A percentile compares a stretch with the other conserved stretches of the same genome.
Conservation (phyloP, 1,140 invertebrate species). For the Stratiolaelaps scimitus region DNA sequence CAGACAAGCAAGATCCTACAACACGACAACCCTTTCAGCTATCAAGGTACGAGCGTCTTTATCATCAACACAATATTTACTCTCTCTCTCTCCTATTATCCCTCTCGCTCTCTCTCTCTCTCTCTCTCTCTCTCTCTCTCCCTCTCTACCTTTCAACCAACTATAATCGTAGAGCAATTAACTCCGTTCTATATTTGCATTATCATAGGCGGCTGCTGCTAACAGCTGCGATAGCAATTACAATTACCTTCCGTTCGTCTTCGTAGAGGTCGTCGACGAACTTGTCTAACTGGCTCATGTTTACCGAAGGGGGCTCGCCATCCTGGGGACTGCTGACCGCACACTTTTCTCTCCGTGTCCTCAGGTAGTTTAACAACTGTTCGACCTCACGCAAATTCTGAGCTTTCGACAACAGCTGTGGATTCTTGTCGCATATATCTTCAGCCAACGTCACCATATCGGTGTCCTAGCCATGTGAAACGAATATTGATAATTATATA, state of each 20-base stretch:
- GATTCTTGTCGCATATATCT: constrained; percentile 16
- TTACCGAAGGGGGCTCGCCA: background rate
- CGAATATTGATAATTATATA: background rate
- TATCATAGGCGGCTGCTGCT: too few relatives aligned
- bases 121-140: too few relatives aligned
- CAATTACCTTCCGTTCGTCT: constrained; percentile 4
- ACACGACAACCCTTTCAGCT: too few relatives aligned
- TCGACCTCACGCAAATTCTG: constrained; percentile 13
- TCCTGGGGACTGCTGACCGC: background rate
- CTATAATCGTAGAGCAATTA: too few relatives aligned
- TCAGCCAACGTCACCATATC: constrained; percentile 17
- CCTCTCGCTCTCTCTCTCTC: too few relatives aligned
- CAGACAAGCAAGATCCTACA: too few relatives aligned
- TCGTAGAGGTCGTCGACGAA: constrained; percentile 21
- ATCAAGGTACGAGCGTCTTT: too few relatives aligned
- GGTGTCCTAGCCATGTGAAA: constrained; percentile 3
- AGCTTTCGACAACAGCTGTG: constrained; percentile 13
- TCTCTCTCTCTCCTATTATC: too few relatives aligned
- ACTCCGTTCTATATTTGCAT: too few relatives aligned
- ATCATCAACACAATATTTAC: too few relatives aligned
- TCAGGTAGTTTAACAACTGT: constrained; percentile 5
- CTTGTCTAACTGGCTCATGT: constrained; percentile 19
- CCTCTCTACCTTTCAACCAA: too few relatives aligned
- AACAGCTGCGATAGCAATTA: too few relatives aligned
- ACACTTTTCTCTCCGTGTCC: constrained; percentile 7